Evolutionary conservation across 2,113 vertebrate genomes (phyloP).

Genomic region (Phasianus colchicus): DNA sequence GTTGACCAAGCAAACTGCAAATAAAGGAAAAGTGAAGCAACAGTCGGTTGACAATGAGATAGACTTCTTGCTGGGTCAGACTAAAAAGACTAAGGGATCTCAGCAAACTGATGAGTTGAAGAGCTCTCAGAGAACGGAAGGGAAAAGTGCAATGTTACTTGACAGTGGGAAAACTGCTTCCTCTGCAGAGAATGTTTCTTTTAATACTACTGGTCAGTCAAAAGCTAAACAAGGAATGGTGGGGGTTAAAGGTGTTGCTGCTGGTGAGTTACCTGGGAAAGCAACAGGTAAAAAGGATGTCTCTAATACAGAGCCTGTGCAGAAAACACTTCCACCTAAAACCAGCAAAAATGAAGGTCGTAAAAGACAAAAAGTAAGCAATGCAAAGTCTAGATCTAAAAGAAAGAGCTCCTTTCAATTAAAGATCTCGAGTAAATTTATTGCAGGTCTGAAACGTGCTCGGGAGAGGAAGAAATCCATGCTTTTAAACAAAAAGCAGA

Average conservation of each 20-base stretch:
- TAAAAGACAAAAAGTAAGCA: not conserved
- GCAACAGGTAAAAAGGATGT: not conserved
- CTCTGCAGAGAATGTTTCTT: not conserved
- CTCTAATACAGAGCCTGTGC: not conserved
- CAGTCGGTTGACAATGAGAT: not conserved
- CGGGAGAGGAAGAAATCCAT: slow-evolving; percentile 40
- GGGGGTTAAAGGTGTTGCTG: not conserved
- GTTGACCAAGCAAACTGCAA: not conserved
- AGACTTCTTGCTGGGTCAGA: slow-evolving; percentile 48
- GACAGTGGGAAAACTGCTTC: slow-evolving; percentile 1
- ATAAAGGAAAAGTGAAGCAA: slow-evolving; percentile 28
- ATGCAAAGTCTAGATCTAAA: not conserved
- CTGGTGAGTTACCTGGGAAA: not conserved
- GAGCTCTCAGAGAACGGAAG: not conserved
- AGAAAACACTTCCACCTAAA: not conserved
- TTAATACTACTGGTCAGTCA: slow-evolving; percentile 8
- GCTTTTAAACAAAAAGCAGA: slow-evolving; percentile 48
- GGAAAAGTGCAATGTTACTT: slow-evolving; percentile 8
- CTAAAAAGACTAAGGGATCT: slow-evolving; percentile 65
- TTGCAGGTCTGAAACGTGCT: slow-evolving; percentile 37
- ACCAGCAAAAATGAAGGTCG: not conserved
- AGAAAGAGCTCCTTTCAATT: slow-evolving; percentile 14
- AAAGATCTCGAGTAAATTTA: slow-evolving; percentile 42
- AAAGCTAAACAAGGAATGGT: slow-evolving; percentile 29
- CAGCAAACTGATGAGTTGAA: slow-evolving; percentile 1